phyloP scores from a whole-genome alignment of 2,888 invertebrate genomes.

The Nomada fucata region DNA sequence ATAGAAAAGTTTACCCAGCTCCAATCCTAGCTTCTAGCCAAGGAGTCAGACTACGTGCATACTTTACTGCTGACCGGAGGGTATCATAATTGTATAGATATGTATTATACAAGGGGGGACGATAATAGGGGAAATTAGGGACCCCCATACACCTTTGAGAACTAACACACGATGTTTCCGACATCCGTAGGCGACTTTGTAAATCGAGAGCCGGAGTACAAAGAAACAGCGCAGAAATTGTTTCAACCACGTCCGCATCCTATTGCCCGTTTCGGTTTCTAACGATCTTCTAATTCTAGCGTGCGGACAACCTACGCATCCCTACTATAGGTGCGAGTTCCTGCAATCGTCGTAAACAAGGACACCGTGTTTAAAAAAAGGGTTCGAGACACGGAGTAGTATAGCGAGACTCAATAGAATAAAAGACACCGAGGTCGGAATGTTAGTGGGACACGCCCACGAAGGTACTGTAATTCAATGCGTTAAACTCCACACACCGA shows the following conservation, averaged over 20 bases:
- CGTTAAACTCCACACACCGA: constrained; percentile 45
- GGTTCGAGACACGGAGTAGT: constrained; percentile 29
- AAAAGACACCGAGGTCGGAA: constrained; percentile 69
- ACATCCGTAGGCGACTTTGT: no score
- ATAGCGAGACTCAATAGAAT: constrained; percentile 52
- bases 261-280: background rate
- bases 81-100: no score
- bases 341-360: constrained; percentile 60
- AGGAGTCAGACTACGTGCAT: no score
- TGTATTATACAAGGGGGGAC: no score
- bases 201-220: no score
- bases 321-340: constrained; percentile 60
- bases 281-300: constrained; percentile 14
- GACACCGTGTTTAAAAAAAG: constrained; percentile 57
- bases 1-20: no score
- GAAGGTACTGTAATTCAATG: constrained; percentile 72
- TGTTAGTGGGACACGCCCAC: constrained; percentile 71
- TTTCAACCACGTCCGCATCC: background rate
- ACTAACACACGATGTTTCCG: no score
- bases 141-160: no score
- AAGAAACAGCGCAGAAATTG: constrained; percentile 2
- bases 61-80: no score
- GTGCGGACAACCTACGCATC: constrained; percentile 10
- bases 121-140: no score
- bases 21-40: no score